Evolutionary conservation across 2,888 invertebrate genomes (phyloP).

Genomic region (Patella pellucida): DNA sequence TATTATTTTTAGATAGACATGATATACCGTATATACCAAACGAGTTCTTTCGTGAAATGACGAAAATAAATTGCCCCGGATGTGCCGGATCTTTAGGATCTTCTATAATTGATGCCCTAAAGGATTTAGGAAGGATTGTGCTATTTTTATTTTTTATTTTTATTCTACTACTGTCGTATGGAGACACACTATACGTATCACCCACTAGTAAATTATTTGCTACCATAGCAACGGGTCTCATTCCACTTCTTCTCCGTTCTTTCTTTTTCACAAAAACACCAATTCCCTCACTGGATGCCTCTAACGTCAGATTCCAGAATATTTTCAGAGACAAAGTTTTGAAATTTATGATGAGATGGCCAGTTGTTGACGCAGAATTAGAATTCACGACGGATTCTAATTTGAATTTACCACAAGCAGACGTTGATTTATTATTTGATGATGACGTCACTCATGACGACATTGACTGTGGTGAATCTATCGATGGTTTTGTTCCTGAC

Average conservation of each 20-base stretch:
- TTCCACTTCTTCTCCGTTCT: slow-evolving; percentile 22
- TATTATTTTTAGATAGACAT: slow-evolving; percentile 28
- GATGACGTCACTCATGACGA: too few species aligned
- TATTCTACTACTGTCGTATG: slow-evolving; percentile 35
- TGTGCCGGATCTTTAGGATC: slow-evolving; percentile 25
- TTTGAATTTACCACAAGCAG: too few species aligned
- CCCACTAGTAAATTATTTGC: slow-evolving; percentile 33
- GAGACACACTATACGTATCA: slow-evolving; percentile 31
- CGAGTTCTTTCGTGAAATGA: slow-evolving; percentile 29
- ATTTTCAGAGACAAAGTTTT: background rate
- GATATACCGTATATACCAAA: slow-evolving; percentile 31
- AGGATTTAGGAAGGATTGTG: slow-evolving; percentile 26
- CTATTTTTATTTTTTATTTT: slow-evolving; percentile 32
- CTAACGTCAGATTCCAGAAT: background rate
- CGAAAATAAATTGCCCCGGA: slow-evolving; percentile 25
- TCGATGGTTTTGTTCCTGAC: too few species aligned
- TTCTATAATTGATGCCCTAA: slow-evolving; percentile 20
- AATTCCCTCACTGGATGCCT: background rate
- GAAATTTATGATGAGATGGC: background rate
- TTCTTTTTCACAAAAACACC: background rate
- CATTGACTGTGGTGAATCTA: too few species aligned
- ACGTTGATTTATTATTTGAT: too few species aligned
- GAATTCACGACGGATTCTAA: too few species aligned
- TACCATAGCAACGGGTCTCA: slow-evolving; percentile 30
- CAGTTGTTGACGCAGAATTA: background rate